These are phyloP conservation scores for Noctuana brunneofusca DNA, from an alignment of 2,888 invertebrate genomes.

Conservation along the genomic window DNA sequence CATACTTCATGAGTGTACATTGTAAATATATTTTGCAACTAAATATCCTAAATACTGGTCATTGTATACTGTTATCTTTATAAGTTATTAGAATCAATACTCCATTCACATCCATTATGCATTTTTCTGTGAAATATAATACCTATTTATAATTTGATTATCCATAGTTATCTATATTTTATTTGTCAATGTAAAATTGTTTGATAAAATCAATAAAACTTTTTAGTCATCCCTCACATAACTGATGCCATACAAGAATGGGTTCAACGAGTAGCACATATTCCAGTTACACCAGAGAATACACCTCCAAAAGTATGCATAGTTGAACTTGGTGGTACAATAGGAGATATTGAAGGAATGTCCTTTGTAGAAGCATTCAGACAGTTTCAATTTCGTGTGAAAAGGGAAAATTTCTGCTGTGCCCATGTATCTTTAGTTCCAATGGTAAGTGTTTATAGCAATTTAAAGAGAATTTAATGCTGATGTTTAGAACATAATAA, in stretches of 20 bases:
- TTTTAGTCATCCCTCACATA: constrained; percentile 96
- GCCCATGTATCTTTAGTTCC: constrained; percentile 99
- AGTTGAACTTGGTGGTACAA: constrained; percentile 97
- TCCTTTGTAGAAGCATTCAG: constrained; percentile 99
- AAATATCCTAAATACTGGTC: too few species aligned
- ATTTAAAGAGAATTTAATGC: neutral
- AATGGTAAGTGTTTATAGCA: constrained; percentile 82
- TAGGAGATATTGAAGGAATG: constrained; percentile 99
- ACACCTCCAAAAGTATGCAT: constrained; percentile 91
- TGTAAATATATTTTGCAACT: too few species aligned
- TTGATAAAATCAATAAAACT: neutral
- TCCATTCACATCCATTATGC: too few species aligned
- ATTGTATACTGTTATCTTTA: too few species aligned
- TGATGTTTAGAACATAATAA: neutral
- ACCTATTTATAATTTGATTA: too few species aligned
- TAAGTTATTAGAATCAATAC: too few species aligned
- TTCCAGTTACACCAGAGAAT: constrained; percentile 89
- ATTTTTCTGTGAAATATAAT: too few species aligned
- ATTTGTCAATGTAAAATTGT: too few species aligned
- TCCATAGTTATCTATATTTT: neutral
- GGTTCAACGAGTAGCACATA: constrained; percentile 95
- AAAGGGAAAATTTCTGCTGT: constrained; percentile 96
- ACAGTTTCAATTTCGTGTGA: constrained; percentile 97
- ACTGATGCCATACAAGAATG: constrained; percentile 99
- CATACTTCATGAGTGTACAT: neutral